Conservation (phyloP, 2,113 vertebrate species). For the Pitta sordida region DNA sequence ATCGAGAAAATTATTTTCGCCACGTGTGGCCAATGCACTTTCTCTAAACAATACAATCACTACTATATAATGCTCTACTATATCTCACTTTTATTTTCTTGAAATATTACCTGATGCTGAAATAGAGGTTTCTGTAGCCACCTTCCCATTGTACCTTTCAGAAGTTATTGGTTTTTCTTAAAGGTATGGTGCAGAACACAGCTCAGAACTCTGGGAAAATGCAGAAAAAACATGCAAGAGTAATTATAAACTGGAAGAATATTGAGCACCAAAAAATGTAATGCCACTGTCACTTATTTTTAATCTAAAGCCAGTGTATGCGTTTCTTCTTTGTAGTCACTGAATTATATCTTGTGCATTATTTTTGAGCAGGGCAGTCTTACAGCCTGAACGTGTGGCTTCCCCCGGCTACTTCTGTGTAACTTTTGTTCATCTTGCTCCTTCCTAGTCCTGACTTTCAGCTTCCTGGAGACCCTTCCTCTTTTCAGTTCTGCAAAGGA, state of each 20-base stretch:
- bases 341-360: background rate
- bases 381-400: background rate
- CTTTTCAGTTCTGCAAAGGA: background rate
- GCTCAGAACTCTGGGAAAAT: background rate
- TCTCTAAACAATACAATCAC: background rate
- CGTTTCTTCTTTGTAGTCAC: background rate
- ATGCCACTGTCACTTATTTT: background rate
- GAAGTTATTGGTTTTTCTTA: background rate
- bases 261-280: background rate
- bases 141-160: background rate
- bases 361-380: background rate
- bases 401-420: background rate
- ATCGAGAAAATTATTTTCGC: background rate
- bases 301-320: background rate
- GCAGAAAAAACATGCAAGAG: background rate
- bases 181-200: background rate
- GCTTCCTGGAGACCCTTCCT: background rate
- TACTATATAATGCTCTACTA: background rate
- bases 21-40: background rate
- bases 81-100: background rate
- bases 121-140: background rate
- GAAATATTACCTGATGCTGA: background rate
- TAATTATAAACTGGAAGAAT: background rate
- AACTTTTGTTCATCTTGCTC: background rate
- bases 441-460: background rate